Conservation (phyloP, 1,140 invertebrate genomes). For the Penaeus indicus region DNA sequence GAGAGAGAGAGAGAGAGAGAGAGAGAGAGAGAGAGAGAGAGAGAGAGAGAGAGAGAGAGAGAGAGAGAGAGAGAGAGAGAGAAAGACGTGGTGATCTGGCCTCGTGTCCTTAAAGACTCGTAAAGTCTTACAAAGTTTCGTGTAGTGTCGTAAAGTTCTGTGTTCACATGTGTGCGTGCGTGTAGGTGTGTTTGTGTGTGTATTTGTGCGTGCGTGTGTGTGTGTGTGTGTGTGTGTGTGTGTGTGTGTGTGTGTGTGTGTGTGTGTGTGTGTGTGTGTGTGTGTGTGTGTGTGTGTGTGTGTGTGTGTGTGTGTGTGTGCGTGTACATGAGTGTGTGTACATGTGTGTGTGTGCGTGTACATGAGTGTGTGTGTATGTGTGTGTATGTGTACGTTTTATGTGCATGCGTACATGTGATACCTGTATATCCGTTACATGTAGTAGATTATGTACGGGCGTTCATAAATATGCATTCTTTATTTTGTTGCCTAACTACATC, state of each 20-base stretch:
- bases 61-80: background rate
- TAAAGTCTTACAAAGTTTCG: background rate
- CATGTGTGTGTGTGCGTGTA: conserved; percentile 14
- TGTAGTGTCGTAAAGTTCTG: conserved; percentile 16
- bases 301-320: conserved; percentile 5
- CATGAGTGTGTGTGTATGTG: conserved; percentile 1
- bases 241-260: background rate
- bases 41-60: background rate
- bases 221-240: background rate
- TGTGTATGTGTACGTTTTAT: background rate
- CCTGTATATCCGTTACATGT: too few species aligned
- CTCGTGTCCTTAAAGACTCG: too few species aligned
- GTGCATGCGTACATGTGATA: background rate
- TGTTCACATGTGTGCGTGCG: background rate
- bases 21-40: background rate
- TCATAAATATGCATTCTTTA: too few species aligned
- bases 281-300: background rate
- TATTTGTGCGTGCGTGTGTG: too few species aligned
- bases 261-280: too few species aligned
- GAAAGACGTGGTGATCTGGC: background rate
- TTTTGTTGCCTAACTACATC: too few species aligned
- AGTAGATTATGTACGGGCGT: too few species aligned
- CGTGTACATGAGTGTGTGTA: conserved; percentile 6
- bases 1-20: conserved; percentile 27
- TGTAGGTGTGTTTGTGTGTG: too few species aligned